Evolutionary conservation across 2,888 invertebrate species (phyloP).

Genomic region (Caenorhabditis sp.): DNA sequence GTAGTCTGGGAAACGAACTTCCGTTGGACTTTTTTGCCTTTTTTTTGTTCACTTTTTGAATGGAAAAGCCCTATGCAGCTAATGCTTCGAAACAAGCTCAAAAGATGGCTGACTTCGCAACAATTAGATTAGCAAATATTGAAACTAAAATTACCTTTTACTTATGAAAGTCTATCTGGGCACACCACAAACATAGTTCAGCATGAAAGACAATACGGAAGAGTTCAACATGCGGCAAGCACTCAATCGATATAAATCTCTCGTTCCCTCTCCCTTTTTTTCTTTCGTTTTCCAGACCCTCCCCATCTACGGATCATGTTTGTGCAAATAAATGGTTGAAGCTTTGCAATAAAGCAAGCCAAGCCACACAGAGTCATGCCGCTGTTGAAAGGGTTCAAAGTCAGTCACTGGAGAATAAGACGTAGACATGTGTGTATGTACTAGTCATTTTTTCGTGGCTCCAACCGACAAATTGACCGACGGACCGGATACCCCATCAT

Average conservation of each 20-base stretch:
- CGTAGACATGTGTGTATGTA: conserved; percentile 12
- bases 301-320: conserved; percentile 50
- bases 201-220: conserved; percentile 30
- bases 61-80: too few species aligned
- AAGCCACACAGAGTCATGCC: neutral
- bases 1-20: conserved; percentile 54
- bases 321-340: conserved; percentile 49
- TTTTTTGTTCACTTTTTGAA: conserved; percentile 10
- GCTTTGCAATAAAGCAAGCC: conserved; percentile 28
- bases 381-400: conserved; percentile 3
- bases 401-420: conserved; percentile 27
- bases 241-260: conserved; percentile 9
- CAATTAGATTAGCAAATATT: too few species aligned
- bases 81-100: neutral
- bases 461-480: conserved; percentile 12
- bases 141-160: too few species aligned
- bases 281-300: conserved; percentile 41
- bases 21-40: conserved; percentile 12
- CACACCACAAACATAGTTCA: neutral
- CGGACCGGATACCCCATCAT: conserved; percentile 23
- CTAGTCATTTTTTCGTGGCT: conserved; percentile 21
- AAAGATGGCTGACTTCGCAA: neutral
- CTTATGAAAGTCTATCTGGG: too few species aligned
- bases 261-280: conserved; percentile 13
- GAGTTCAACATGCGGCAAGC: conserved; percentile 16